Evolutionary conservation across 2,888 invertebrate genomes (phyloP).

Genomic region (Callinectes sapidus): DNA sequence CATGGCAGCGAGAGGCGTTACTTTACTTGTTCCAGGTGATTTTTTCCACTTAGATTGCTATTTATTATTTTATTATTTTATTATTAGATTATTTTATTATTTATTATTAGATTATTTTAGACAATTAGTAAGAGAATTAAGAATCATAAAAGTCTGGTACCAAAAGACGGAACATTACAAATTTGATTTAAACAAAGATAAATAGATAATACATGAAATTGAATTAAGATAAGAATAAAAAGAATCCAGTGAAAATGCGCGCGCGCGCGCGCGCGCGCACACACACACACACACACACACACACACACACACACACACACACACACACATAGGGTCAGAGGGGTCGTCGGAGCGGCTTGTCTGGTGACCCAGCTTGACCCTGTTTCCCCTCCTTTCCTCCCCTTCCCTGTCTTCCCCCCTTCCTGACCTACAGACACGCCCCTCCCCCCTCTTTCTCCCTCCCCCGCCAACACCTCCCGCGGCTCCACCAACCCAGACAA

Average conservation of each 20-base stretch:
- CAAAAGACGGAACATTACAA: too few species aligned
- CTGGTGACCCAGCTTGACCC: background rate
- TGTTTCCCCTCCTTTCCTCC: background rate
- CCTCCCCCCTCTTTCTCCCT: background rate
- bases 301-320: constrained; percentile 1
- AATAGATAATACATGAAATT: too few species aligned
- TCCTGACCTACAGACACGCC: background rate
- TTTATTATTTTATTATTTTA: too few species aligned
- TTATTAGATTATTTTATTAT: too few species aligned
- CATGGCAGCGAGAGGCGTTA: too few species aligned
- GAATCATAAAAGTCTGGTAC: background rate
- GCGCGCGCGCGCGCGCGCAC: background rate
- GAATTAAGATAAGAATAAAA: too few species aligned
- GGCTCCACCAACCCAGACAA: background rate
- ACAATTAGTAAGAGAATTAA: too few species aligned
- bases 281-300: constrained; percentile 1
- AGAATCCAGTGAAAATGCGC: too few species aligned
- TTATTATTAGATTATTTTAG: too few species aligned
- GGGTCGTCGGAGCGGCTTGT: background rate
- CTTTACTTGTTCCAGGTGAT: too few species aligned
- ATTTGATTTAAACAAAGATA: too few species aligned
- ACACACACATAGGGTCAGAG: background rate
- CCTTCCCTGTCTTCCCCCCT: background rate
- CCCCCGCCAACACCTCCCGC: background rate
- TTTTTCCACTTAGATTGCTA: too few species aligned